These are phyloP conservation scores for Melanotaenia maccullochi DNA, from an alignment of 2,797 vertebrate genomes.

Conservation along the genomic window DNA sequence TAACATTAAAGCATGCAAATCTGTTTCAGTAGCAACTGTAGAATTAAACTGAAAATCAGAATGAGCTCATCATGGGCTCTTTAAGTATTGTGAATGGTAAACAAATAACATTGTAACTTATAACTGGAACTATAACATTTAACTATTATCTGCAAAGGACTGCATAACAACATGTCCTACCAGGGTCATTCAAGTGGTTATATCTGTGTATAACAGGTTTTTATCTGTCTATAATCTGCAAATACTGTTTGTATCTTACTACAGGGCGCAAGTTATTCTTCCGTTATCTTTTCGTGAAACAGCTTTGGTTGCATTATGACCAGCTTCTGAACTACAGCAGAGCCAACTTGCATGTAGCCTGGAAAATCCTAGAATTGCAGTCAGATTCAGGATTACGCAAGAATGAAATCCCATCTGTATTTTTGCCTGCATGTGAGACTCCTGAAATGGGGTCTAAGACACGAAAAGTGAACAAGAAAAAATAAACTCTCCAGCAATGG, in stretches of 20 bases:
- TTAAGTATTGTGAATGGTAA: no score
- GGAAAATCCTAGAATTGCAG: neutral
- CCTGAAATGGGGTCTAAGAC: conserved; percentile 8
- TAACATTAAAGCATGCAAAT: no score
- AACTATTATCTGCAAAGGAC: conserved; percentile 16
- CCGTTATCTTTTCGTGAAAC: neutral
- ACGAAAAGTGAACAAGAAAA: conserved; percentile 18
- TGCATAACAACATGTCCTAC: neutral
- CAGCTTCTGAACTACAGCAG: neutral
- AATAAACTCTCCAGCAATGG: conserved; percentile 28
- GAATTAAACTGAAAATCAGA: no score
- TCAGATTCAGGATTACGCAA: conserved; percentile 2
- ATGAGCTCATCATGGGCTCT: no score
- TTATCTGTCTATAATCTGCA: conserved; percentile 5
- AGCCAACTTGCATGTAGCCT: conserved; percentile 1
- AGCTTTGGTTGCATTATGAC: neutral
- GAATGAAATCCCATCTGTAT: conserved; percentile 13
- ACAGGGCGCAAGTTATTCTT: neutral
- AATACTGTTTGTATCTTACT: neutral
- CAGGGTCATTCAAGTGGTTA: neutral
- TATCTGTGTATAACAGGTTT: neutral
- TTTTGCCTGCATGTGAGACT: conserved; percentile 11
- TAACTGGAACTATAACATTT: neutral
- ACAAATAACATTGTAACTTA: no score
- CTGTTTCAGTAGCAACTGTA: no score